These are phyloP conservation scores for Petromus typicus DNA, from an alignment of 2,113 vertebrate species.

Conservation along the genomic window DNA sequence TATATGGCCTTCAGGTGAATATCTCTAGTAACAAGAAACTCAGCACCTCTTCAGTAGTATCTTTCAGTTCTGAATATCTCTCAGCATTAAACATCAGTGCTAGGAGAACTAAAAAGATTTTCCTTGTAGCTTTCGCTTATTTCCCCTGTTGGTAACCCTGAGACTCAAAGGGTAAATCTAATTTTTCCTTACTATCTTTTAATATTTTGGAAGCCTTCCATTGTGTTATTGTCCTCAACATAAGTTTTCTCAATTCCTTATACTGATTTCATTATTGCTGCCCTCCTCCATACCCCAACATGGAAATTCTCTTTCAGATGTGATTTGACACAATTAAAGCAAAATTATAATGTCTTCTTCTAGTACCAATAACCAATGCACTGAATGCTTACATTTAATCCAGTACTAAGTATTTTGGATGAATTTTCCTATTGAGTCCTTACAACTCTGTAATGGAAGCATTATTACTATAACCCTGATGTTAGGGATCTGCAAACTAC, in stretches of 20 bases:
- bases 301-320: neutral
- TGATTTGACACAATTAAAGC: neutral
- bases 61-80: neutral
- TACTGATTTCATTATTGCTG: neutral
- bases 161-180: neutral
- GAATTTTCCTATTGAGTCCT: constrained; percentile 2
- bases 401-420: neutral
- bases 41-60: neutral
- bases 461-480: neutral
- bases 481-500: neutral
- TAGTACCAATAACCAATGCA: neutral
- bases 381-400: neutral
- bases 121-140: neutral
- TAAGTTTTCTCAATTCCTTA: neutral
- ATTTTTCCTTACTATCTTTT: neutral
- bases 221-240: neutral
- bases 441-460: neutral
- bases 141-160: neutral
- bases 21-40: constrained; percentile 5
- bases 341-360: neutral
- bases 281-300: neutral
- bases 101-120: neutral
- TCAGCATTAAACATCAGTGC: constrained; percentile 8
- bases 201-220: neutral
- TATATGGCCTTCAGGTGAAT: neutral